These are phyloP conservation scores for Drosophila maculinotata DNA, from an alignment of 2,888 invertebrate genomes.

Conservation along the genomic window DNA sequence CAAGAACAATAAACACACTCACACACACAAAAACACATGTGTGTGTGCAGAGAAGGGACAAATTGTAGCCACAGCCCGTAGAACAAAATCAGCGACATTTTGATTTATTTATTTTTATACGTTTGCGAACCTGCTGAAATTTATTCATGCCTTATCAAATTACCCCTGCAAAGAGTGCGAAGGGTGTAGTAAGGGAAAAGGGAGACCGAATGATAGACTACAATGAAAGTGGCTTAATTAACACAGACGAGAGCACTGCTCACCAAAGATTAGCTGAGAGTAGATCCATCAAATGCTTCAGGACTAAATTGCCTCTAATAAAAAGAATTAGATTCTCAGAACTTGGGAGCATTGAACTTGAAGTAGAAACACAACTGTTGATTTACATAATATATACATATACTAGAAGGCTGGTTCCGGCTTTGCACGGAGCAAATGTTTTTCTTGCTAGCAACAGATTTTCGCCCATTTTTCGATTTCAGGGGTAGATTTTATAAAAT, in stretches of 20 bases:
- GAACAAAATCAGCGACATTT: slow-evolving; percentile 68
- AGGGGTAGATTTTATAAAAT: no score
- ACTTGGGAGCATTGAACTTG: slow-evolving; percentile 2
- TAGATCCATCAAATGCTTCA: slow-evolving; percentile 41
- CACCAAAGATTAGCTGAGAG: slow-evolving; percentile 5
- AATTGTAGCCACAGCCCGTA: slow-evolving; percentile 12
- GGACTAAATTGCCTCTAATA: background rate
- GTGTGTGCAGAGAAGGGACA: slow-evolving; percentile 11
- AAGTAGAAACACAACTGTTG: no score
- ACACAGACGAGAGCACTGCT: slow-evolving; percentile 14
- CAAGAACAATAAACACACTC: slow-evolving; percentile 26
- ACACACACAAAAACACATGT: slow-evolving; percentile 6
- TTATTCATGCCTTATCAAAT: slow-evolving; percentile 40
- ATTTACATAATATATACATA: no score
- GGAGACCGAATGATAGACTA: slow-evolving; percentile 18
- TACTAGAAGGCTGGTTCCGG: no score
- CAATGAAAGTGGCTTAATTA: slow-evolving; percentile 45
- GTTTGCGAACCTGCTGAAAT: slow-evolving; percentile 46
- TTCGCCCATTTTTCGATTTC: no score
- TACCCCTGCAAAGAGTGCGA: no score
- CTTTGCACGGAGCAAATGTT: no score
- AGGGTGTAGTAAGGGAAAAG: background rate
- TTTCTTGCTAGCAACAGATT: no score
- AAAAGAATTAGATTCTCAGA: no score
- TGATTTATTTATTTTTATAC: slow-evolving; percentile 75